A percentile compares a stretch with the other conserved stretches of the same genome.
Evolutionary conservation across 2,888 invertebrate genomes (phyloP).

Genomic region (Abrostola tripartita): DNA sequence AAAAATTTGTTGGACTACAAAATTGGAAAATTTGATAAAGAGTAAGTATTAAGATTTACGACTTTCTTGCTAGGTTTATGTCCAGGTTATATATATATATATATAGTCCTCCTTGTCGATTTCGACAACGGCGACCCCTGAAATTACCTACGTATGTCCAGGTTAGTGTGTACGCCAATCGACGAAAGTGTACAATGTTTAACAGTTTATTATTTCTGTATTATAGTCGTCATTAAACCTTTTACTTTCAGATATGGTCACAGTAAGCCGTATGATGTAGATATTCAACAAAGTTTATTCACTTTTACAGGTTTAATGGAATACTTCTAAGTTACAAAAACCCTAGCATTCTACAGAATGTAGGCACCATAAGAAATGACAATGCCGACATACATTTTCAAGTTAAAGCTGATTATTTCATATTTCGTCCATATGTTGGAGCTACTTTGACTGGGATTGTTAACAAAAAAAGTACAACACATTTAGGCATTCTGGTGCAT

Average conservation of each 20-base stretch:
- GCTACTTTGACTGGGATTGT: constrained; percentile 89
- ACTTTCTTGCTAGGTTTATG: background rate
- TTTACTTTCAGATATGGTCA: background rate
- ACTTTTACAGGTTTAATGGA: constrained; percentile 89
- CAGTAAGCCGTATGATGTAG: background rate
- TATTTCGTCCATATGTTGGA: constrained; percentile 89
- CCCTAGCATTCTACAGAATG: constrained; percentile 87
- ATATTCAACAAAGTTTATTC: background rate
- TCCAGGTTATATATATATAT: too few species aligned
- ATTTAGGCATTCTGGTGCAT: constrained; percentile 91
- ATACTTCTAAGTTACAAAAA: constrained; percentile 91
- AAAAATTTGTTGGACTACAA: constrained; percentile 88
- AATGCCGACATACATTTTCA: constrained; percentile 90
- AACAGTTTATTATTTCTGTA: too few species aligned
- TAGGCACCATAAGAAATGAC: constrained; percentile 89
- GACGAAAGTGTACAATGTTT: too few species aligned
- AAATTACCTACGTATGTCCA: too few species aligned
- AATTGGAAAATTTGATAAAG: constrained; percentile 89
- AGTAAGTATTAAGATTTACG: constrained; percentile 80
- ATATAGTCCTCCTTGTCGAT: too few species aligned
- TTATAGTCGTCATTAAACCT: too few species aligned
- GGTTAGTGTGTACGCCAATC: too few species aligned
- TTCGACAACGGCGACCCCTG: too few species aligned
- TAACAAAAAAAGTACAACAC: constrained; percentile 90
- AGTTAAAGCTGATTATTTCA: constrained; percentile 91